Conservation (phyloP, 1,140 invertebrate species). For the Saxidomus purpurata region DNA sequence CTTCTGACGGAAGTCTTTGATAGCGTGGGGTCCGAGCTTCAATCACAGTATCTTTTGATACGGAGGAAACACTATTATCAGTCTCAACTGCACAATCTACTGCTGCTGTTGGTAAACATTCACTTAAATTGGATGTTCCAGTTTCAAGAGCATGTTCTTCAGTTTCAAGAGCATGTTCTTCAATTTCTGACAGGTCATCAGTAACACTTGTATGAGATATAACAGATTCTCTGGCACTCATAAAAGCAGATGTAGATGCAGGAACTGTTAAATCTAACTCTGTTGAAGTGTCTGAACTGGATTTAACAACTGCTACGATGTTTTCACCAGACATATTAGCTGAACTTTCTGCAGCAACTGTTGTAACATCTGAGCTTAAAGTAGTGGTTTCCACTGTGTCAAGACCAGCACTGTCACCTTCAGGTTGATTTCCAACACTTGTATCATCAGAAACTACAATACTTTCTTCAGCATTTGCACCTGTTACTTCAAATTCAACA, state of each 20-base stretch:
- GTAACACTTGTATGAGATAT: neutral
- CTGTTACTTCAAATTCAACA: neutral
- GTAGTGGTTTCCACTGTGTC: neutral
- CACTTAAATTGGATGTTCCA: neutral
- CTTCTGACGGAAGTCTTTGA: conserved; percentile 31
- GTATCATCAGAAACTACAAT: conserved; percentile 2
- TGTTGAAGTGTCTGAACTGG: neutral
- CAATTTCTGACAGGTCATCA: neutral
- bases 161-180: neutral
- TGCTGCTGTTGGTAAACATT: neutral
- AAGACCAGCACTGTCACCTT: neutral
- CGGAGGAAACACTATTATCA: neutral
- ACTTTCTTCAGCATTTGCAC: neutral
- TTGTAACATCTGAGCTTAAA: neutral
- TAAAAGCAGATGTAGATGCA: neutral
- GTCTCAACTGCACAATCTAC: neutral
- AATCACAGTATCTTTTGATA: neutral
- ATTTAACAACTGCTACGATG: neutral
- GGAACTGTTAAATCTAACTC: neutral
- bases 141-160: neutral
- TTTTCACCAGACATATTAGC: neutral
- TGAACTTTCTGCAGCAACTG: neutral
- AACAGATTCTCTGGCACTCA: conserved; percentile 12
- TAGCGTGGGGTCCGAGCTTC: conserved; percentile 8
- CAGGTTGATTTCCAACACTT: neutral